Percentiles rank a stretch among this genome's conserved stretches.
Evolutionary conservation across 2,797 vertebrate genomes (phyloP).

Genomic region (Chiloscyllium punctatum): DNA sequence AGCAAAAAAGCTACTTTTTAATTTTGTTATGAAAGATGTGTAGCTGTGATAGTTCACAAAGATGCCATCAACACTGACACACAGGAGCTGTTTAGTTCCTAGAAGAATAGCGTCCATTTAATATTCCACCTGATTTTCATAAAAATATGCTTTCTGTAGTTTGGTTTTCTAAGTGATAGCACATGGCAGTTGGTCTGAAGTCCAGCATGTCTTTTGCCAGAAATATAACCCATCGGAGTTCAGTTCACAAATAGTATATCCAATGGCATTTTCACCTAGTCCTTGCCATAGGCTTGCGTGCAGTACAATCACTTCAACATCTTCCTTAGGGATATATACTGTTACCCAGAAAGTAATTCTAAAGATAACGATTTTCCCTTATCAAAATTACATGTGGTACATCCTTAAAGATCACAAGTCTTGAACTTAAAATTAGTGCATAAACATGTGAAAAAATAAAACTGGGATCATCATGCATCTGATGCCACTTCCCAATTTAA

Average conservation of each 20-base stretch:
- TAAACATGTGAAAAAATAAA: slow-evolving; percentile 87
- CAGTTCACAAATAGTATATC: slow-evolving; percentile 54
- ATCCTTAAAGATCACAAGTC: slow-evolving; percentile 71
- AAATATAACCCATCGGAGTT: slow-evolving; percentile 48
- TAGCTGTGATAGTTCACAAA: slow-evolving; percentile 29
- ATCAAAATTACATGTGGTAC: slow-evolving; percentile 63
- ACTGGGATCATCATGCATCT: slow-evolving; percentile 78
- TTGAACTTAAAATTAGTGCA: slow-evolving; percentile 97
- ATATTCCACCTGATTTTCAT: slow-evolving; percentile 36
- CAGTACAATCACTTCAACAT: slow-evolving; percentile 54
- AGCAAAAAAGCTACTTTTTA: slow-evolving; percentile 32
- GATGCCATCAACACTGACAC: slow-evolving; percentile 35
- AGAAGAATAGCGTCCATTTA: slow-evolving; percentile 32
- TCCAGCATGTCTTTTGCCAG: slow-evolving; percentile 30
- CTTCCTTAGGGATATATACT: slow-evolving; percentile 57
- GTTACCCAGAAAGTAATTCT: slow-evolving; percentile 59
- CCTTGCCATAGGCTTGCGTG: slow-evolving; percentile 59
- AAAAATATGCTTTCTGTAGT: slow-evolving; percentile 37
- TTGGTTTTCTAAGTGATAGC: slow-evolving; percentile 37
- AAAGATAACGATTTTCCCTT: slow-evolving; percentile 59
- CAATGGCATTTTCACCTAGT: slow-evolving; percentile 60
- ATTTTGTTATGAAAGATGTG: slow-evolving; percentile 38
- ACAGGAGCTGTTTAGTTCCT: slow-evolving; percentile 33
- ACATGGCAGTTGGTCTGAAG: slow-evolving; percentile 17
- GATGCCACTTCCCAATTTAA: slow-evolving; percentile 82